A percentile compares a stretch with the other conserved stretches of the same genome.
phyloP scores from a whole-genome alignment of 2,888 invertebrate genomes.

The Erebia ligea region DNA sequence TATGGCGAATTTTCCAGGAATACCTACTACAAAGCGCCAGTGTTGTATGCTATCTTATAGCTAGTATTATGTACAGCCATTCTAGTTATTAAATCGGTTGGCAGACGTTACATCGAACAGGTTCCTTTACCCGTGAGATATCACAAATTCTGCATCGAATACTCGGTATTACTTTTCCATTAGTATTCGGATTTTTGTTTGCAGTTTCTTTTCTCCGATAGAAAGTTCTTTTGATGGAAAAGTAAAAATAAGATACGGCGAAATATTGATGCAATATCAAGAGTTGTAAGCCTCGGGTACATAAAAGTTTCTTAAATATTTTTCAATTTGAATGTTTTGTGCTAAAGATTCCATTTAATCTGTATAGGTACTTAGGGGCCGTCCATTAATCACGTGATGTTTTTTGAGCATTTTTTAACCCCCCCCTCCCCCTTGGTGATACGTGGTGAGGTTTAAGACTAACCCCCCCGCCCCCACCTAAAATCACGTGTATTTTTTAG shows the following conservation, averaged over 20 bases:
- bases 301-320: not conserved
- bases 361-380: no score
- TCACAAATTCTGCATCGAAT: constrained; percentile 51
- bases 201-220: constrained; percentile 45
- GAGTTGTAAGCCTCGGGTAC: constrained; percentile 7
- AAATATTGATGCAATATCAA: constrained; percentile 9
- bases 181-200: constrained; percentile 55
- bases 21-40: not conserved
- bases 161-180: constrained; percentile 58
- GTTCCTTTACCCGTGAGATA: constrained; percentile 41
- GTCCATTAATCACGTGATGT: no score
- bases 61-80: constrained; percentile 4
- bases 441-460: no score
- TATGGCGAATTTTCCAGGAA: not conserved
- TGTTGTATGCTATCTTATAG: not conserved
- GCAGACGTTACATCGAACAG: constrained; percentile 40
- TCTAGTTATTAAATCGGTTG: constrained; percentile 43
- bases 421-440: no score
- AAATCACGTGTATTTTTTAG: no score
- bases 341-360: not conserved
- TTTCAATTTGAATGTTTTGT: not conserved
- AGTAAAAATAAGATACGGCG: constrained; percentile 17
- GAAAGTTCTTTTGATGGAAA: constrained; percentile 21
- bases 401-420: no score
- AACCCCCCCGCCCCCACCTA: no score